Percentiles rank a stretch among this genome's conserved stretches.
These are phyloP conservation scores for Drosophila tropicalis DNA, from an alignment of 1,140 invertebrate species.

Conservation along the genomic window DNA sequence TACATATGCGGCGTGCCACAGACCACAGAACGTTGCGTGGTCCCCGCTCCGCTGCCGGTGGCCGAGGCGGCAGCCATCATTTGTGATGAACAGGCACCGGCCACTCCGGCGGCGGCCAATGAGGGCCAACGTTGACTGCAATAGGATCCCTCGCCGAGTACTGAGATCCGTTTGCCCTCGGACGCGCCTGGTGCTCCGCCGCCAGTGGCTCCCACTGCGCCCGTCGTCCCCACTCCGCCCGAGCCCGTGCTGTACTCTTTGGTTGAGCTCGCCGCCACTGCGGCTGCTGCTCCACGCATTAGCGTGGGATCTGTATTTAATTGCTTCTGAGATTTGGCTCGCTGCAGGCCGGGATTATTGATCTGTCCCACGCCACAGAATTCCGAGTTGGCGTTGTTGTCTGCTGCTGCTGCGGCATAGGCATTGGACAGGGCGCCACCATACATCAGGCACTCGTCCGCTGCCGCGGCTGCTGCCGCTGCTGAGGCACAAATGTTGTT, in stretches of 20 bases:
- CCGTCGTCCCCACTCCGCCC: neutral
- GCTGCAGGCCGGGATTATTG: conserved; percentile 83
- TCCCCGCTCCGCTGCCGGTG: conserved; percentile 69
- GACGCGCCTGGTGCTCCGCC: conserved; percentile 28
- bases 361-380: conserved; percentile 83
- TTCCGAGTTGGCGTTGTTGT: conserved; percentile 83
- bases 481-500: conserved; percentile 87
- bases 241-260: conserved; percentile 58
- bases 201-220: neutral
- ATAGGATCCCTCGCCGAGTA: conserved; percentile 76
- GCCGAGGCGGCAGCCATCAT: conserved; percentile 74
- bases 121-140: conserved; percentile 81
- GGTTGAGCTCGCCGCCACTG: conserved; percentile 39
- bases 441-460: conserved; percentile 83
- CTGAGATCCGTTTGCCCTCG: conserved; percentile 77
- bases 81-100: conserved; percentile 74
- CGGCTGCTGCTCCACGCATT: conserved; percentile 78
- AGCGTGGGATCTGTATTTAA: conserved; percentile 89
- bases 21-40: conserved; percentile 75
- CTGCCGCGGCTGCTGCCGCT: conserved; percentile 73
- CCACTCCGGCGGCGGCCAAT: conserved; percentile 73
- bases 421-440: conserved; percentile 80
- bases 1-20: conserved; percentile 82
- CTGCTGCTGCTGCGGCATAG: conserved; percentile 83
- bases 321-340: conserved; percentile 89